Base-by-base conservation (phyloP, 2,888 invertebrate genomes). In the Miltochrista miniata region DNA sequence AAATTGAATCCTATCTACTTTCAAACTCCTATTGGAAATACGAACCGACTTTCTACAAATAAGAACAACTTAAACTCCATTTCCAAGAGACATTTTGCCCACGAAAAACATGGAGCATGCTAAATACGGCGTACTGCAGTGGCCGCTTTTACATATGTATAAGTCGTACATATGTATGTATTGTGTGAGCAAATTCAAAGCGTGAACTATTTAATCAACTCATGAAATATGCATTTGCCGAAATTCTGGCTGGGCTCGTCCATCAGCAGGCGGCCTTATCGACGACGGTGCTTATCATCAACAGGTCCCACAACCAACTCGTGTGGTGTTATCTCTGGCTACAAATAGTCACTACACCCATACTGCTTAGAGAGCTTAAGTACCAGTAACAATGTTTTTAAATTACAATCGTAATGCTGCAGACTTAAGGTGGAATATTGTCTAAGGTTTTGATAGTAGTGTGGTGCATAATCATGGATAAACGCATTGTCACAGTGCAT, bases 161-260 rank as follows among this genome's bases (percentile, higher is more conserved):
- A 58, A 48, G 60, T 57, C 54, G 52, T 69, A 72, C 69, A 73
- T 75, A 74, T 74, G 73, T 72, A 72, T 74, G 62, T 72, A 71
- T 24, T 72, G 61, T 68, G 66, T 69, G 68, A 67, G 72, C 74
- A 78, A 83, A 83, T 87, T 79, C 81, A 83, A 81, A 87, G 85
- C 84, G 85, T 81, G 82, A 90, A 89, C 88, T 90, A 90, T 90
- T 90, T 90, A 89, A 89, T 89, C 89, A 88, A 87, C 84, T 90
- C 90, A 90, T 89, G 89, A 87, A 90, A 88, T 88, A 90, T 90
- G 86, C 87, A 90, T 90, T 89, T 79, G 81, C 90, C 89, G 83
- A 90, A 90, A 88, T 89, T 87, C 87, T 75, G 84, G 77, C 79
- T 80, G 76, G 74, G 81, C 82, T 83, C 85, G 85, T 89, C 88